Evolutionary conservation across 30 jellyfish, hydroid and myxozoan species (phyloP).

Genomic region (Chrysaora quinquecirrha): DNA sequence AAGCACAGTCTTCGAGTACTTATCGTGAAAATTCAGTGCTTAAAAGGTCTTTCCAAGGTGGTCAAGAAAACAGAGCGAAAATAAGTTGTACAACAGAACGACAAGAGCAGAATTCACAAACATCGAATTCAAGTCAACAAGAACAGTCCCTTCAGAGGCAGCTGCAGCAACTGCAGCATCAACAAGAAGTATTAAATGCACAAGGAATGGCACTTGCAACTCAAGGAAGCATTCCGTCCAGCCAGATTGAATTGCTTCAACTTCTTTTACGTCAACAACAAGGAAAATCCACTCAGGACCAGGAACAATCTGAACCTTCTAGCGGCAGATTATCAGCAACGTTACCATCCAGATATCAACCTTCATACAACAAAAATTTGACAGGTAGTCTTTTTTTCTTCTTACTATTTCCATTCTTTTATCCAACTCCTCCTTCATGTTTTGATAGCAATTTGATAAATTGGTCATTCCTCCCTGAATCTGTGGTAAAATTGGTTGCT

Average conservation of each 20-base stretch:
- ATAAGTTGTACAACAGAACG: not conserved
- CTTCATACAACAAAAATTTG: not conserved
- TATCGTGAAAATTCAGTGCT: not conserved
- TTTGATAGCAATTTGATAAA: too few species aligned
- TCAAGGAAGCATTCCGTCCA: slow-evolving; percentile 32
- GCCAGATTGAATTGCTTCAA: slow-evolving; percentile 46
- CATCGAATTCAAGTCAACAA: not conserved
- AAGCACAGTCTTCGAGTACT: not conserved
- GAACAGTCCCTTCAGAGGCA: slow-evolving; percentile 52
- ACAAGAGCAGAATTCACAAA: not conserved
- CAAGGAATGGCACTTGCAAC: slow-evolving; percentile 70
- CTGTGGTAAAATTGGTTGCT: too few species aligned
- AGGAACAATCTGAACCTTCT: not conserved
- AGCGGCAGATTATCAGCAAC: not conserved
- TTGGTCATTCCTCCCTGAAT: too few species aligned
- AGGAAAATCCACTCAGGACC: slow-evolving; percentile 4
- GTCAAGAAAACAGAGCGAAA: not conserved
- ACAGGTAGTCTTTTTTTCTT: not conserved
- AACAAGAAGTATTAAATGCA: slow-evolving; percentile 59
- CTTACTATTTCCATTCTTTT: too few species aligned
- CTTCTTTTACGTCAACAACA: slow-evolving; percentile 32
- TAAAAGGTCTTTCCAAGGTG: not conserved
- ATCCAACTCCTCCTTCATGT: too few species aligned
- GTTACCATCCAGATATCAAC: not conserved
- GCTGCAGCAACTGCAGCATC: slow-evolving; percentile 60